Conservation (phyloP, 2,797 vertebrate species). For the Odontamblyopus rebecca region DNA sequence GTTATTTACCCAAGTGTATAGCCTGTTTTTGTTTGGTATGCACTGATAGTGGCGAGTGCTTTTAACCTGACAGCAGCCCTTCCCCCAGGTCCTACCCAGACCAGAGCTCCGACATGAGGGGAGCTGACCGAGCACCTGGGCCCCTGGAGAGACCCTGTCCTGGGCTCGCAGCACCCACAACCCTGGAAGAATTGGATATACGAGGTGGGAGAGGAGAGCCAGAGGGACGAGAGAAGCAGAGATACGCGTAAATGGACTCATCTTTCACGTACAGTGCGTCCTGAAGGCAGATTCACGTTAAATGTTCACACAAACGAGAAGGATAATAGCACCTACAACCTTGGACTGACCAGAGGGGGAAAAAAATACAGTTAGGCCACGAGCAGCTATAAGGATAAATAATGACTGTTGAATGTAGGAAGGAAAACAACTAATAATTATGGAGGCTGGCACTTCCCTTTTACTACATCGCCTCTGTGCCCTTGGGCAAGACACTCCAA, state of each 20-base stretch:
- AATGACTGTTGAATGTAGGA: background rate
- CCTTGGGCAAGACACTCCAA: background rate
- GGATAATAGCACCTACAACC: slow-evolving; percentile 3
- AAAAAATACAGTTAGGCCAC: background rate
- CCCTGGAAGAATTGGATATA: slow-evolving; percentile 33
- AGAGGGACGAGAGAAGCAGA: slow-evolving; percentile 7
- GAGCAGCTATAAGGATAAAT: background rate
- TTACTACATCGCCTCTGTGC: background rate
- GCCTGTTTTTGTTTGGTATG: too few species aligned
- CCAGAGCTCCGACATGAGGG: background rate
- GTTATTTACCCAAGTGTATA: too few species aligned
- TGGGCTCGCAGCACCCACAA: slow-evolving; percentile 15
- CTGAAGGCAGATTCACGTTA: slow-evolving; percentile 7
- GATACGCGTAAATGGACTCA: slow-evolving; percentile 11
- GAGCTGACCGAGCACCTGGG: slow-evolving; percentile 34
- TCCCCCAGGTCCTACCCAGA: background rate
- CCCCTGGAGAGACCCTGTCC: slow-evolving; percentile 47
- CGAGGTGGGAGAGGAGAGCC: slow-evolving; percentile 26
- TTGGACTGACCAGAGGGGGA: background rate
- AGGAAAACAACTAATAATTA: background rate
- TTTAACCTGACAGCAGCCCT: slow-evolving; percentile 41
- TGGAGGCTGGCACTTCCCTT: background rate
- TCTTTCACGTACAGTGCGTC: background rate
- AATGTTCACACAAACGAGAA: slow-evolving; percentile 1
- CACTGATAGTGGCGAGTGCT: background rate